A percentile compares a stretch with the other conserved stretches of the same genome.
Evolutionary conservation across 2,888 invertebrate species (phyloP).

Genomic region (Amiota mariae): DNA sequence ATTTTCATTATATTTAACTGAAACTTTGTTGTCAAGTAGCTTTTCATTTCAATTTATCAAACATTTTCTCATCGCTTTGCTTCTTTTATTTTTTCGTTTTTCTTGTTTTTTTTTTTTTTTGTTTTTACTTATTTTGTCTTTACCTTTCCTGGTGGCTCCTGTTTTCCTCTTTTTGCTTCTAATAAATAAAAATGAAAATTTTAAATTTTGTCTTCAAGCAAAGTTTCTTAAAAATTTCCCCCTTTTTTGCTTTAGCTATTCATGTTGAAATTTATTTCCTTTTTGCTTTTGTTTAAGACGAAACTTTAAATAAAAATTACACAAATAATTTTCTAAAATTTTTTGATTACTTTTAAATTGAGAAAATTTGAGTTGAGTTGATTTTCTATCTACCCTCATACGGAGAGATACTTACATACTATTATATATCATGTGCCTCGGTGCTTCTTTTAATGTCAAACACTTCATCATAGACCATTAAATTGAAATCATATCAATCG

Average conservation of each 20-base stretch:
- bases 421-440: too few relatives aligned
- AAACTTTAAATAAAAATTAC: too few relatives aligned
- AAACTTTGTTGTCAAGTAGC: constrained; percentile 11
- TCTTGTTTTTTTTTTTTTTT: neutral
- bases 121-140: neutral
- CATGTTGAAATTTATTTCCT: too few relatives aligned
- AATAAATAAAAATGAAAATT: neutral
- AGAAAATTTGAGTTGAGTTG: too few relatives aligned
- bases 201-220: constrained; percentile 1
- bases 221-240: constrained; percentile 5
- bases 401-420: too few relatives aligned
- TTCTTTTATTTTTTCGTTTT: neutral
- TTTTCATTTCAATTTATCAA: constrained; percentile 27
- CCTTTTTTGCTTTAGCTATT: neutral
- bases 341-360: too few relatives aligned
- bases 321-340: too few relatives aligned
- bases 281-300: too few relatives aligned
- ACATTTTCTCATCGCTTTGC: neutral
- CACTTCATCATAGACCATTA: too few relatives aligned
- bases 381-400: too few relatives aligned
- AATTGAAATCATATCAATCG: too few relatives aligned
- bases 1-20: constrained; percentile 26
- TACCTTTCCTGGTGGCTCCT: neutral
- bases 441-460: too few relatives aligned
- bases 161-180: neutral